These are phyloP conservation scores for Diadumene lineata DNA, from an alignment of 92 coral and sea anemone species.

Conservation along the genomic window DNA sequence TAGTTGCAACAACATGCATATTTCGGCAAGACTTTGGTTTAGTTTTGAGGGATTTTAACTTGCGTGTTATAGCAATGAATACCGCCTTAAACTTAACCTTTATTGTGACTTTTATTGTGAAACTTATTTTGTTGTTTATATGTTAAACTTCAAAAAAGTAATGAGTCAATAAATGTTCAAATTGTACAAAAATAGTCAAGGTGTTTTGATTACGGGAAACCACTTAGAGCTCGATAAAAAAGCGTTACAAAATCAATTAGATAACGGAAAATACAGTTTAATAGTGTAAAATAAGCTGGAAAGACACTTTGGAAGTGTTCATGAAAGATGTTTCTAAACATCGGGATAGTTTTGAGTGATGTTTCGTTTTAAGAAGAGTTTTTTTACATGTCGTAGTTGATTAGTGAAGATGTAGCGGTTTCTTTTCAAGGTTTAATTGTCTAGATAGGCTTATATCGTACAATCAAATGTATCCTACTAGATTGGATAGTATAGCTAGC, in stretches of 20 bases:
- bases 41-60: no score
- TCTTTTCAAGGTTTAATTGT: constrained; percentile 22
- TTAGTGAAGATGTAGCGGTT: constrained; percentile 3
- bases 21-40: no score
- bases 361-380: constrained; percentile 14
- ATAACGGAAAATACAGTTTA: no score
- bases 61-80: neutral
- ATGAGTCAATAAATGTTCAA: neutral
- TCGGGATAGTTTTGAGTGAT: neutral
- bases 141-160: neutral
- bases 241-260: no score
- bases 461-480: constrained; percentile 18
- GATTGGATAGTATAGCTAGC: constrained; percentile 19
- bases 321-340: neutral
- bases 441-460: constrained; percentile 3
- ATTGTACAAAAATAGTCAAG: neutral
- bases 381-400: constrained; percentile 9
- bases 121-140: neutral
- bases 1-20: no score
- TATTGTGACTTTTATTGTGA: neutral
- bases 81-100: neutral
- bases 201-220: no score
- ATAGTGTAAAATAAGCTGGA: no score
- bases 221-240: no score
- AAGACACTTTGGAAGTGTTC: no score